phyloP scores from a whole-genome alignment of 2,797 vertebrate species.

The Epinephelus malabaricus region DNA sequence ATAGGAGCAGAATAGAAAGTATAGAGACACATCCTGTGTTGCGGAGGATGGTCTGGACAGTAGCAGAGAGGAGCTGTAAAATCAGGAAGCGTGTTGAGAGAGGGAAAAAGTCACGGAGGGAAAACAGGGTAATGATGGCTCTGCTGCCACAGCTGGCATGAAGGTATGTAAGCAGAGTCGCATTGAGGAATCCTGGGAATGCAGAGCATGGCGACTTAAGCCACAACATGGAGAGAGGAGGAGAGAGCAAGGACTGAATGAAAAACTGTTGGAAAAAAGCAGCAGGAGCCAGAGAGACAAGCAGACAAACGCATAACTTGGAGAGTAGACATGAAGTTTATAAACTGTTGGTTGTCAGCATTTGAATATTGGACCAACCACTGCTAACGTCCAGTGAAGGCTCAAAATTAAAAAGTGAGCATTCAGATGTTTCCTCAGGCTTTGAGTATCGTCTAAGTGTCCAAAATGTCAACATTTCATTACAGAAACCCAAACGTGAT shows the following conservation, averaged over 20 bases:
- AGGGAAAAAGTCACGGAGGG: conserved; percentile 2
- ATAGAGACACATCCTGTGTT: background rate
- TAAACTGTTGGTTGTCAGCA: background rate
- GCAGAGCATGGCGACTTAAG: conserved; percentile 44
- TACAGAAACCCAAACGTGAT: background rate
- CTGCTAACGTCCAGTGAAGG: background rate
- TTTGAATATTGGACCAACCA: background rate
- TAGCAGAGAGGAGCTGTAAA: conserved; percentile 20
- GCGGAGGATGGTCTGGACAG: background rate
- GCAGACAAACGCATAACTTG: background rate
- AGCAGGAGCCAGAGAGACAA: conserved; percentile 12
- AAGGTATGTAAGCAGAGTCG: conserved; percentile 62
- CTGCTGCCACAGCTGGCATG: conserved; percentile 64
- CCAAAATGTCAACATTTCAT: background rate
- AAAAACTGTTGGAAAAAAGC: background rate
- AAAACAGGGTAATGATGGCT: conserved; percentile 32
- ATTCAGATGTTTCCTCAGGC: background rate
- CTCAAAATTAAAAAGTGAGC: background rate
- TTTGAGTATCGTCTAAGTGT: background rate
- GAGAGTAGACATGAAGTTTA: background rate
- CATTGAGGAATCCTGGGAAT: conserved; percentile 81
- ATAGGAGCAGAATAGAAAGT: background rate
- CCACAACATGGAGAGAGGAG: conserved; percentile 37
- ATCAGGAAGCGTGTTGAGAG: conserved; percentile 11
- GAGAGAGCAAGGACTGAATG: conserved; percentile 10